Evolutionary conservation across 2,113 vertebrate genomes (phyloP), one percentile per base, ranked within the genome.

Genomic region (Ammodytes marinus): DNA sequence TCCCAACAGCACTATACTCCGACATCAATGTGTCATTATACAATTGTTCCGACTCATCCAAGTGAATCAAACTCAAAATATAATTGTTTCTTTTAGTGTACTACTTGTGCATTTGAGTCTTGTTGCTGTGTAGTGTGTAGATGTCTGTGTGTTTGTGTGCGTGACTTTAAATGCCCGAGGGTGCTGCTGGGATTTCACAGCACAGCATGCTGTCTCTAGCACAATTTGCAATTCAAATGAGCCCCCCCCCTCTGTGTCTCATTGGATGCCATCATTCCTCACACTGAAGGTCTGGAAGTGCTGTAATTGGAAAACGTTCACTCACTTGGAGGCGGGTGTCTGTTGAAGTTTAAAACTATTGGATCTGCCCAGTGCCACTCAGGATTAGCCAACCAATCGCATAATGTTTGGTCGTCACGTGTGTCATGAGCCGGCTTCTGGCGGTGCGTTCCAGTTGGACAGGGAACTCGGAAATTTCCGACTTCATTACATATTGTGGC

Each of bases 201-300:
- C 86, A 61, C 85, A 78, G 89, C 80, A 74, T 83, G 89, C 80
- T 82, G 81, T 68, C 72, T 68, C 72, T 80, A 14, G 60, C 77
- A 14, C 45, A 67, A 92, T 94, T 93, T 94, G 91, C 92, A 93
- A 90, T 85, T 90, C 90, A 93, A 92, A 94, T 88, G 79, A 88
- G 84, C 61, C 53, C 65, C 49, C 59, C 80, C 12, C 61, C 64
- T 82, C 79, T 42, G 52, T 57, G 76, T 87, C 74, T 81, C 84
- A 83, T 84, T 74, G 76, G 79, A 86, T 73, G 42, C 67, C 74
- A 47, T 83, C 79, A 74, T 78, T 80, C 69, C 53, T 42, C 6
- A 47, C 61, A 74, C 82, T 84, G 27, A n/a, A n/a, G n/a, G n/a
- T n/a, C n/a, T 68, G 52, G 8, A 55, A 66, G 74, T 86, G n/a